A percentile compares a stretch with the other conserved stretches of the same genome.
These are phyloP conservation scores for Pholis gunnellus DNA, from an alignment of 2,113 vertebrate species.

Conservation along the genomic window DNA sequence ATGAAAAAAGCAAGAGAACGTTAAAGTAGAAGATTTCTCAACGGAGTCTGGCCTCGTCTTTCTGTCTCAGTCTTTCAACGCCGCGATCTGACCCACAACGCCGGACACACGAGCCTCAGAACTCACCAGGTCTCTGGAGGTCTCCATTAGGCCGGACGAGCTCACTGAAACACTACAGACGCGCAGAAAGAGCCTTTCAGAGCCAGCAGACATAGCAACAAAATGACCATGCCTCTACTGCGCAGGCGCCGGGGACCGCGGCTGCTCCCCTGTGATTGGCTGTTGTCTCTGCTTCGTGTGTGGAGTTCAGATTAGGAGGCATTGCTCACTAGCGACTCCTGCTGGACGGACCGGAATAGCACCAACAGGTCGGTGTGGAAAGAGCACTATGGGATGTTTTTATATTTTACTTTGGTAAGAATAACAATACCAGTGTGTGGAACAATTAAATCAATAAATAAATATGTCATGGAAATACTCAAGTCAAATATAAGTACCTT, in stretches of 20 bases:
- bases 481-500: too few relatives aligned
- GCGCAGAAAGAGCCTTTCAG: slow-evolving; percentile 27
- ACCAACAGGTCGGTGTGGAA: too few relatives aligned
- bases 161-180: slow-evolving; percentile 6
- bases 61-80: background rate
- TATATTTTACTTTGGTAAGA: too few relatives aligned
- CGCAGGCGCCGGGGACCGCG: slow-evolving; percentile 45
- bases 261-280: slow-evolving; percentile 59
- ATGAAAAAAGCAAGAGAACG: background rate
- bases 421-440: too few relatives aligned
- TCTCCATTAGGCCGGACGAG: slow-evolving; percentile 58
- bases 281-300: slow-evolving; percentile 50
- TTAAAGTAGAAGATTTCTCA: slow-evolving; percentile 7
- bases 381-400: too few relatives aligned
- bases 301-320: background rate
- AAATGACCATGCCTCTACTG: slow-evolving; percentile 9
- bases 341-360: background rate
- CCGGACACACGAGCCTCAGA: background rate
- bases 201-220: slow-evolving; percentile 56
- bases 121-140: slow-evolving; percentile 72
- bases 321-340: slow-evolving; percentile 24
- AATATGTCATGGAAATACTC: background rate
- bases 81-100: slow-evolving; percentile 18
- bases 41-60: background rate
- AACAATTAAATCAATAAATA: background rate